Evolutionary conservation across 1,140 invertebrate genomes (phyloP), one percentile per base, ranked within the genome.

Genomic region (Ceratitis capitata): DNA sequence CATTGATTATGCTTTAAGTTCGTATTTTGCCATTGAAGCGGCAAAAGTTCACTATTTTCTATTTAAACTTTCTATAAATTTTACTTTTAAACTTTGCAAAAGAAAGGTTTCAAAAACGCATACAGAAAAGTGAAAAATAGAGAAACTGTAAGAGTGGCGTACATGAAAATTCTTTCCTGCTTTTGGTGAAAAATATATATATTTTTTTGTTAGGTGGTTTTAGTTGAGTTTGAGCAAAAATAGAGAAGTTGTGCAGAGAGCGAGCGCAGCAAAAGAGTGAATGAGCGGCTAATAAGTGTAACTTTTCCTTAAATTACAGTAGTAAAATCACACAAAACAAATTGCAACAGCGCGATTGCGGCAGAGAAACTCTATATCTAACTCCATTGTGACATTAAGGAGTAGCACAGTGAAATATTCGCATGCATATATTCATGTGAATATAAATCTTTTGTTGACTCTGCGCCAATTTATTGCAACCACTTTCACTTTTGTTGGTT

Each of bases 11-110:
- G n/a, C 69, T 78, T 45, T 42, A 78, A 78, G 69, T 78, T 78
- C 45, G n/a, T 45, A 35, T 45, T 69, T 78, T 78, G 69, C 19
- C 42, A 78, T 42, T 78, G 42, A 78, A 78, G 69, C 69, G 69
- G 16, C 19, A 45, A 78, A 78, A 78, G 69, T 78, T 78, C 69
- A 78, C 69, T 47, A 78, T 78, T 78, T 78, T 78, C 69, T 78
- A 78, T 78, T 78, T 45, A 78, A 78, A 78, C 19, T 45, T 78
- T 45, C 5, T 9, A 9, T n/a, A 26, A 78, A 78, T 45, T 16
- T 45, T 78, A 23, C 9, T 78, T 78, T 19, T 5, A 7, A 26
- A 78, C 69, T 61, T 14, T 56, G 51, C n/a, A 26, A n/a, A 26
- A 26, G 51, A 53, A 53, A 16, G n/a, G 16, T n/a, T n/a, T n/a